These are phyloP conservation scores for Lytechinus variegatus DNA, from an alignment of 35 echinoderm and acorn worm species.

Conservation along the genomic window DNA sequence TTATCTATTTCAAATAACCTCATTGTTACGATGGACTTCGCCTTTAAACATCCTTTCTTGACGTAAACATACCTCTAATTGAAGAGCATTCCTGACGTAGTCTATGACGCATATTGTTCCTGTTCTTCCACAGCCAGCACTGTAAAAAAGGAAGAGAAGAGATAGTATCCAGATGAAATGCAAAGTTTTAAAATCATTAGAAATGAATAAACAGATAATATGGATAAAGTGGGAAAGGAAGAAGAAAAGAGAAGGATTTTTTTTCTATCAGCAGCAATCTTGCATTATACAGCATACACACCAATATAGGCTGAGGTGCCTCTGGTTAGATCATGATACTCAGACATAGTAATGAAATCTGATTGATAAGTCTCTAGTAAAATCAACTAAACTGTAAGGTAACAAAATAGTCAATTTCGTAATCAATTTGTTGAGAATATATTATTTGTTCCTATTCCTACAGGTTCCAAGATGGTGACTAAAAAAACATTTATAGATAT, in stretches of 20 bases:
- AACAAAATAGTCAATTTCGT: neutral
- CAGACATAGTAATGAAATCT: neutral
- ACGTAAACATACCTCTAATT: slow-evolving; percentile 10
- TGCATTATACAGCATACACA: neutral
- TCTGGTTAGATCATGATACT: neutral
- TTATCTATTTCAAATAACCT: too few species aligned
- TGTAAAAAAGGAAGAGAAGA: slow-evolving; percentile 38
- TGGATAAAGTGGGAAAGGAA: neutral
- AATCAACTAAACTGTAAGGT: neutral
- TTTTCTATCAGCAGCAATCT: neutral
- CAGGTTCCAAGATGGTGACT: neutral
- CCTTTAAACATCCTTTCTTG: neutral
- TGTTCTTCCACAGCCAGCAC: slow-evolving; percentile 93
- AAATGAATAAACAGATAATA: neutral
- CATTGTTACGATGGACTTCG: too few species aligned
- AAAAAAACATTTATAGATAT: neutral
- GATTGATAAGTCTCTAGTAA: neutral
- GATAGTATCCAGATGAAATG: neutral
- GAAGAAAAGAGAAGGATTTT: neutral
- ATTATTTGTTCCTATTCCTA: neutral
- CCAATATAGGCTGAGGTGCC: neutral
- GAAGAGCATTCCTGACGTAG: slow-evolving; percentile 72
- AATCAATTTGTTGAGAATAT: neutral
- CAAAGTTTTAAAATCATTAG: neutral
- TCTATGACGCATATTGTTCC: slow-evolving; percentile 90